A percentile compares a stretch with the other conserved stretches of the same genome.
Evolutionary conservation across 2,888 invertebrate genomes (phyloP).

Genomic region (Caenorhabditis sp.): DNA sequence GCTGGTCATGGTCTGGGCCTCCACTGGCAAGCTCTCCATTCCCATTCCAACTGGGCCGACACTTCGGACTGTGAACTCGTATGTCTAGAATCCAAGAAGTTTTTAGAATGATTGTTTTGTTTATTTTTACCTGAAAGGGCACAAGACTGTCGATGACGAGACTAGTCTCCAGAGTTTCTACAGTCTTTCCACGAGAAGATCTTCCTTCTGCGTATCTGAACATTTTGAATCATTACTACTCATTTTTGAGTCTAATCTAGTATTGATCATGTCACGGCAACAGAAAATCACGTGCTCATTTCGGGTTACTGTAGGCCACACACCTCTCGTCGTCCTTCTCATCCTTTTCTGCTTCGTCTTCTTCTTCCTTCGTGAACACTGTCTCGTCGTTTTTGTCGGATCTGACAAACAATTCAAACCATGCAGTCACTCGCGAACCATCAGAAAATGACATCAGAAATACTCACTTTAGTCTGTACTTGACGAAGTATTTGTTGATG

Average conservation of each 20-base stretch:
- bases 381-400: conserved; percentile 21
- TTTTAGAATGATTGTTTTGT: too few species aligned
- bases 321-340: conserved; percentile 35
- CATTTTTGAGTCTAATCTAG: neutral
- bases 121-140: conserved; percentile 68
- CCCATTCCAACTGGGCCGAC: conserved; percentile 92
- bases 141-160: conserved; percentile 59
- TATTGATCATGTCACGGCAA: conserved; percentile 39
- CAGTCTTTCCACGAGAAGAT: conserved; percentile 53
- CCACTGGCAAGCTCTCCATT: conserved; percentile 87
- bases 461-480: conserved; percentile 94
- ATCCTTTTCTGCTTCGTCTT: conserved; percentile 1
- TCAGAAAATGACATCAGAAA: neutral
- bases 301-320: conserved; percentile 2
- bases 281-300: neutral
- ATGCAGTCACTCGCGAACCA: conserved; percentile 36
- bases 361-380: conserved; percentile 19
- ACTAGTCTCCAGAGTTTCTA: conserved; percentile 58
- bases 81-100: conserved; percentile 65
- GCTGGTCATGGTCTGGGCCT: conserved; percentile 86
- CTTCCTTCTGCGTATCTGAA: conserved; percentile 64
- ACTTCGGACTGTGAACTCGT: conserved; percentile 72
- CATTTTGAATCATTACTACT: neutral
- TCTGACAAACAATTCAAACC: conserved; percentile 29
- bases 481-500: conserved; percentile 94